phyloP scores from a whole-genome alignment of 2,888 invertebrate species.

The Luffia ferchaultella region DNA sequence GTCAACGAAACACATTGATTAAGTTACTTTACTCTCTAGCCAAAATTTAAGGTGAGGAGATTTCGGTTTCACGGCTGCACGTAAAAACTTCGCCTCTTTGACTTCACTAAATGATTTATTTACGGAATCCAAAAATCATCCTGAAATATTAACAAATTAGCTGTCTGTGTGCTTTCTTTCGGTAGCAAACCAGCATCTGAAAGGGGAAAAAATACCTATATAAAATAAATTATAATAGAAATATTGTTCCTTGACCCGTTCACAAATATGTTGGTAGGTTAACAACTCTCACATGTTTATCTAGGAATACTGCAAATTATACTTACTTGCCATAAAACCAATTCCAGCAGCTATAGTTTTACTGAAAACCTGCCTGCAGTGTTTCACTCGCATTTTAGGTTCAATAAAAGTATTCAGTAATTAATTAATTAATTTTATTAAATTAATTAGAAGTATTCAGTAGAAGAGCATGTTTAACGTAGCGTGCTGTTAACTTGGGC shows the following conservation, averaged over 20 bases:
- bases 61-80: neutral
- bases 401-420: too few relatives aligned
- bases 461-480: neutral
- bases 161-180: slow-evolving; percentile 1
- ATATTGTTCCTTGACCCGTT: too few relatives aligned
- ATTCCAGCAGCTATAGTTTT: neutral
- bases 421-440: too few relatives aligned
- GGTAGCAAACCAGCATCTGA: slow-evolving; percentile 1
- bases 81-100: neutral
- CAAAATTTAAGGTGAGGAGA: neutral
- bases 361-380: neutral
- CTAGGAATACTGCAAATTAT: too few relatives aligned
- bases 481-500: neutral
- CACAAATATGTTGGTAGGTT: too few relatives aligned
- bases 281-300: too few relatives aligned
- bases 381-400: neutral
- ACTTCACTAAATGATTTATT: neutral
- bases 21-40: too few relatives aligned
- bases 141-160: neutral
- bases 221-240: too few relatives aligned
- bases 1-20: too few relatives aligned
- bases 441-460: too few relatives aligned
- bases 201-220: neutral
- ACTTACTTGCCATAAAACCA: neutral
- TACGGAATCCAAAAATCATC: neutral